Conservation (phyloP, 2,797 vertebrate species). For the Enteromius viviparus region DNA sequence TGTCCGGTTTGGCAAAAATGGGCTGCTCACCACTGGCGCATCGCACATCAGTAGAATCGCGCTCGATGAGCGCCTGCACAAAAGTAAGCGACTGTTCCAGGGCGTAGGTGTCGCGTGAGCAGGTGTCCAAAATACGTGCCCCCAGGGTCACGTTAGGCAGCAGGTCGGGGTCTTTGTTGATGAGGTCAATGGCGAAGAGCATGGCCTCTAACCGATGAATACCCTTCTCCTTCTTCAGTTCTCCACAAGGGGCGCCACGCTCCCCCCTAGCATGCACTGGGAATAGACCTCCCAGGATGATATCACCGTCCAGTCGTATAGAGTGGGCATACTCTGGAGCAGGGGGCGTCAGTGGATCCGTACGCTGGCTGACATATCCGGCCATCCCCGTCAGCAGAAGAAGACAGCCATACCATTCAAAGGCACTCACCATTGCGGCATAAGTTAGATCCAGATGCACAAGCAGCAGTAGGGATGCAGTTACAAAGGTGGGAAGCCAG, state of each 20-base stretch:
- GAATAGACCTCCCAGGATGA: conserved; percentile 83
- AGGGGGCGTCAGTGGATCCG: conserved; percentile 75
- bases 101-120: conserved; percentile 89
- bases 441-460: conserved; percentile 21
- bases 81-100: conserved; percentile 89
- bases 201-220: conserved; percentile 81
- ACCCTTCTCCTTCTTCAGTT: conserved; percentile 90
- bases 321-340: conserved; percentile 92
- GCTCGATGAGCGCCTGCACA: conserved; percentile 88
- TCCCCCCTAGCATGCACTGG: conserved; percentile 78
- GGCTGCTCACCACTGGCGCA: conserved; percentile 88
- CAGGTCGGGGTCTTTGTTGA: conserved; percentile 89
- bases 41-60: conserved; percentile 86
- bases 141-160: conserved; percentile 87
- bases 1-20: conserved; percentile 89
- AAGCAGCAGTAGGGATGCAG: conserved; percentile 17
- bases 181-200: conserved; percentile 72
- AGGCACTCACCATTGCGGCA: conserved; percentile 51
- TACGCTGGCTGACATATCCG: conserved; percentile 81
- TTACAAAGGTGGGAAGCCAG: conserved; percentile 47
- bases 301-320: conserved; percentile 92
- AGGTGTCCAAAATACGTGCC: conserved; percentile 88
- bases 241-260: conserved; percentile 73
- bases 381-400: conserved; percentile 83
- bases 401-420: conserved; percentile 79